Evolutionary conservation across 1,140 invertebrate species (phyloP).

Genomic region (Drosophila rhopaloa): DNA sequence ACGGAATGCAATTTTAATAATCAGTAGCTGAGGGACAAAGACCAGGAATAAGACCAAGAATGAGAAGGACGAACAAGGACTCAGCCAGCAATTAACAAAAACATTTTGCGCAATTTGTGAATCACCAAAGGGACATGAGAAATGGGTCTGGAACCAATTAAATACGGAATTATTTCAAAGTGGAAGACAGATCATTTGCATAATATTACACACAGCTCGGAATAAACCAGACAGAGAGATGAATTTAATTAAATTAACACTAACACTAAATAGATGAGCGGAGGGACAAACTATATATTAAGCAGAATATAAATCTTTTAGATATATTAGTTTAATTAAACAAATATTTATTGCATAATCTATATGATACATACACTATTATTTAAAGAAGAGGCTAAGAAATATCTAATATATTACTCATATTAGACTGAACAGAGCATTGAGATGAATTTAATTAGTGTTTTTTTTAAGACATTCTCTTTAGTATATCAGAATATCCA

Average conservation of each 20-base stretch:
- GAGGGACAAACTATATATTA: too few relatives aligned
- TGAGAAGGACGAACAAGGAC: slow-evolving; percentile 1
- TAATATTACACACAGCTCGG: background rate
- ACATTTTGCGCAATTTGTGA: slow-evolving; percentile 48
- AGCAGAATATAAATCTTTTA: too few relatives aligned
- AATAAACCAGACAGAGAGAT: background rate
- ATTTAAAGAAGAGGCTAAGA: too few relatives aligned
- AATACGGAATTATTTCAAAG: background rate
- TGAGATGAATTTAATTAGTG: too few relatives aligned
- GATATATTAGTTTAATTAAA: too few relatives aligned
- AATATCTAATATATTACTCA: too few relatives aligned
- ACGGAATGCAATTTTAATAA: slow-evolving; percentile 48
- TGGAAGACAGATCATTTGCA: background rate
- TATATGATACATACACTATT: too few relatives aligned
- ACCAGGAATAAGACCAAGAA: background rate
- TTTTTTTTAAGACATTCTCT: too few relatives aligned
- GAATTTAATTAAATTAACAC: background rate
- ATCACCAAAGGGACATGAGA: slow-evolving; percentile 15
- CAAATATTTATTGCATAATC: too few relatives aligned
- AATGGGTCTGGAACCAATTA: slow-evolving; percentile 1
- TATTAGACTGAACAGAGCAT: too few relatives aligned
- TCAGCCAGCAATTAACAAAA: slow-evolving; percentile 36
- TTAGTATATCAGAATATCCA: too few relatives aligned
- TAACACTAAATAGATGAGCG: background rate
- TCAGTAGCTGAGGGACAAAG: slow-evolving; percentile 37